Evolutionary conservation across 2,888 invertebrate species (phyloP).

Genomic region (Orthosia cruda): DNA sequence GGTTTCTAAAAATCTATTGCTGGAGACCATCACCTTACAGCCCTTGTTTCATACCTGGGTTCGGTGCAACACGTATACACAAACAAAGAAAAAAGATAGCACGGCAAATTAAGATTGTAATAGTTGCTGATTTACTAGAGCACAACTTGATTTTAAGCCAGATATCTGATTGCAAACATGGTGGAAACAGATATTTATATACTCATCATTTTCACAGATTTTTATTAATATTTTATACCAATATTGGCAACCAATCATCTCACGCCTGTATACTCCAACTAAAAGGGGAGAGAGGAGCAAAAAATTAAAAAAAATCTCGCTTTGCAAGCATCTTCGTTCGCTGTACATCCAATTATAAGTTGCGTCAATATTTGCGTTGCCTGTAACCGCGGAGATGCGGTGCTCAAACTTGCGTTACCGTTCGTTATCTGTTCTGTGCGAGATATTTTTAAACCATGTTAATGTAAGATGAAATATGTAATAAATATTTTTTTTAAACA

Average conservation of each 20-base stretch:
- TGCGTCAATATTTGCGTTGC: conserved; percentile 80
- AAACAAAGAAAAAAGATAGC: too few species aligned
- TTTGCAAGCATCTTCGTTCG: conserved; percentile 72
- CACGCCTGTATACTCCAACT: conserved; percentile 24
- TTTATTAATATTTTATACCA: conserved; percentile 25
- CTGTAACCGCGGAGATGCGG: conserved; percentile 59
- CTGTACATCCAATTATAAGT: conserved; percentile 85
- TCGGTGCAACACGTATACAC: too few species aligned
- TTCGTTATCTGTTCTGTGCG: neutral
- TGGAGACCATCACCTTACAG: too few species aligned
- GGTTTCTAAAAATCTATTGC: too few species aligned
- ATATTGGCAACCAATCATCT: conserved; percentile 62
- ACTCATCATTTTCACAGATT: neutral
- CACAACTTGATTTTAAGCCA: neutral
- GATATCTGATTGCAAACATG: neutral
- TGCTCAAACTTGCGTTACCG: conserved; percentile 66
- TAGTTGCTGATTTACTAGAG: too few species aligned
- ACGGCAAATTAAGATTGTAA: too few species aligned
- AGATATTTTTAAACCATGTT: too few species aligned
- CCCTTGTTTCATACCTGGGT: too few species aligned
- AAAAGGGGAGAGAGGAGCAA: conserved; percentile 48
- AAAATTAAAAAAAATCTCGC: conserved; percentile 74
- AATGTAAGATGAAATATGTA: too few species aligned
- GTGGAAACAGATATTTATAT: too few species aligned
- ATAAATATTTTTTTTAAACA: too few species aligned